Evolutionary conservation across 2,888 invertebrate species (phyloP).

Genomic region (Drymonia ruficornis): DNA sequence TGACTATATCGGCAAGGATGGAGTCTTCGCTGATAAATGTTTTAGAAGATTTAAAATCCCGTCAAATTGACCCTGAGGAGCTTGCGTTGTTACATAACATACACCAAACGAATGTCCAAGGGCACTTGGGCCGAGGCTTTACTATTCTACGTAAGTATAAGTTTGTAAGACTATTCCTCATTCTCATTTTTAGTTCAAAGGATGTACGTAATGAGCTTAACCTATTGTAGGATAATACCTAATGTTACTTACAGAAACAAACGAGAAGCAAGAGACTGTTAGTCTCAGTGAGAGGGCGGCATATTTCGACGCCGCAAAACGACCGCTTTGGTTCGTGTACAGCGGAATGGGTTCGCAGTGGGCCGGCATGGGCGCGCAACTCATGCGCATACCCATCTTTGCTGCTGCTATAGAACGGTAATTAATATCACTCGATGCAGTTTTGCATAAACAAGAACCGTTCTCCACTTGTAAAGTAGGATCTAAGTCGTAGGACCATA

Average conservation of each 20-base stretch:
- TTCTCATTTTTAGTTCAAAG: too few species aligned
- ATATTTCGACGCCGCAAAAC: constrained; percentile 56
- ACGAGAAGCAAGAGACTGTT: constrained; percentile 48
- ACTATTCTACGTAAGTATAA: constrained; percentile 65
- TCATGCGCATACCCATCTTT: constrained; percentile 87
- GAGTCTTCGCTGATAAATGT: constrained; percentile 61
- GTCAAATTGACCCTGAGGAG: constrained; percentile 73
- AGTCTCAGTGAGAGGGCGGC: constrained; percentile 46
- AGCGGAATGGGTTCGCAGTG: constrained; percentile 91
- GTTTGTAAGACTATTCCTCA: neutral
- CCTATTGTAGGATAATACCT: too few species aligned
- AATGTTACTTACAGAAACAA: neutral
- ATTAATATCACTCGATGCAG: neutral
- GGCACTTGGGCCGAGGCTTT: constrained; percentile 86
- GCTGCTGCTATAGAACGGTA: constrained; percentile 78
- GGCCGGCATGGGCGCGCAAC: constrained; percentile 86
- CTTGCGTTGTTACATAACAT: constrained; percentile 72
- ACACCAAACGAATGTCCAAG: constrained; percentile 65
- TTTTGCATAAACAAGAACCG: too few species aligned
- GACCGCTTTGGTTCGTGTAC: constrained; percentile 88
- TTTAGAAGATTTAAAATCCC: constrained; percentile 51
- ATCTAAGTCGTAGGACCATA: too few species aligned
- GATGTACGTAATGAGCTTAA: too few species aligned
- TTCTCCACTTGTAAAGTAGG: too few species aligned
- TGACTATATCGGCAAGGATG: constrained; percentile 83